Evolutionary conservation across 2,888 invertebrate species (phyloP), one percentile per base, ranked within the genome.

Genomic region (Sympetrum striolatum): DNA sequence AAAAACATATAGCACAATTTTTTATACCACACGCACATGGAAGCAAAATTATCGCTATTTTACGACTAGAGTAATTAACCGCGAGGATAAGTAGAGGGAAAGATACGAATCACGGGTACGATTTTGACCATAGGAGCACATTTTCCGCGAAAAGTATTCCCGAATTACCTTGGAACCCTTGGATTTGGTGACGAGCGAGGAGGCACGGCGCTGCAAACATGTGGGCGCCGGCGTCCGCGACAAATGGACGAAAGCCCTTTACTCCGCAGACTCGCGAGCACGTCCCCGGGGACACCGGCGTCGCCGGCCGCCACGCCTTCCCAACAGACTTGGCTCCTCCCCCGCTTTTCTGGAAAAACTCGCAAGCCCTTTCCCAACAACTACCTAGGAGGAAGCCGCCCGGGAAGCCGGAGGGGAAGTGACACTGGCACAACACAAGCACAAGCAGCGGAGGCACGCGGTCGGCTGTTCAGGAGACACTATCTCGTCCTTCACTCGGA

Each of bases 151-250:
- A 39, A 39, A 39, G 6, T 6, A 39, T 4, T 73, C 25, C 2
- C n/a, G 10, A 73, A 73, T 73, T 81, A 81, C 81, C 81, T 81
- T 81, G 81, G 53, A 81, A 39, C 53, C 81, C 81, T 53, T 81
- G 81, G 48, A 81, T 81, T 44, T 53, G 81, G 53, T 81, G 81
- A 53, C 81, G 81, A 15, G 81, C 48, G 48, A 81, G 48, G 81
- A 81, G 81, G 48, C 81, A 81, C 81, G 53, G 90, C 64, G 73
- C 64, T 60, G 81, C 82, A 44, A 39, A 81, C 81, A 60, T 73
- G 73, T 22, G 82, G 44, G 39, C 64, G 31, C 82, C 82, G 31
- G 60, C 18, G 25, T 81, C 81, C 80, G 81, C 80, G 48, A 73
- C 0, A 12, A 15, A 25, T 31, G 73, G 73, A 73, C 73, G 25